Evolutionary conservation across 2,797 vertebrate species (phyloP).

Genomic region (Gallinago nigripennis): DNA sequence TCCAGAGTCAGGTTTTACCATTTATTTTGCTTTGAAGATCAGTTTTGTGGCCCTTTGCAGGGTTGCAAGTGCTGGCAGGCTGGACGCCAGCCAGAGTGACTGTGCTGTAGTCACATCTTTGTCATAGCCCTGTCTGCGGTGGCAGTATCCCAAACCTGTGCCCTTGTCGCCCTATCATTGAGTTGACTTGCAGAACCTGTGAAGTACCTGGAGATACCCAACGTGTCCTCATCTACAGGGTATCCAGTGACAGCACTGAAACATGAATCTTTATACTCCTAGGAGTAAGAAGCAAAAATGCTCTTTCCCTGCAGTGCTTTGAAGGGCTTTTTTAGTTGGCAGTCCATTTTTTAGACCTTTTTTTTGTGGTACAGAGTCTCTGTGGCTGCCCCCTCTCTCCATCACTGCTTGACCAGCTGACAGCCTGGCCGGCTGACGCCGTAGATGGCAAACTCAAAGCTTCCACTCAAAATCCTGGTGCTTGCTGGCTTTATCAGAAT

Average conservation of each 20-base stretch:
- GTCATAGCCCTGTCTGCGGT: not conserved
- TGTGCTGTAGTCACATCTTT: not conserved
- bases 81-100: not conserved
- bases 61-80: not conserved
- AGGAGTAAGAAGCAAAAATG: not conserved
- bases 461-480: not conserved
- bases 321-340: not conserved
- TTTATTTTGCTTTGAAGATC: not conserved
- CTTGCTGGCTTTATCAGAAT: not conserved
- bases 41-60: not conserved
- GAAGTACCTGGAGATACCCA: not conserved
- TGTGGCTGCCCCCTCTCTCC: not conserved
- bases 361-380: not conserved
- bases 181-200: not conserved
- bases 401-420: accelerated
- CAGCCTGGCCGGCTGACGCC: not conserved
- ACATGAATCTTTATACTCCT: not conserved
- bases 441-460: not conserved
- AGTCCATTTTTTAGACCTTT: not conserved
- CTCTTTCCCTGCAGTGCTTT: not conserved
- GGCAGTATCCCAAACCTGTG: not conserved
- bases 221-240: not conserved
- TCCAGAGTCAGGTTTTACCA: not conserved
- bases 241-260: not conserved
- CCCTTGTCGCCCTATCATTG: not conserved